Evolutionary conservation across 2,888 invertebrate genomes (phyloP), one percentile per base, ranked within the genome.

Genomic region (Caenorhabditis panamensis): DNA sequence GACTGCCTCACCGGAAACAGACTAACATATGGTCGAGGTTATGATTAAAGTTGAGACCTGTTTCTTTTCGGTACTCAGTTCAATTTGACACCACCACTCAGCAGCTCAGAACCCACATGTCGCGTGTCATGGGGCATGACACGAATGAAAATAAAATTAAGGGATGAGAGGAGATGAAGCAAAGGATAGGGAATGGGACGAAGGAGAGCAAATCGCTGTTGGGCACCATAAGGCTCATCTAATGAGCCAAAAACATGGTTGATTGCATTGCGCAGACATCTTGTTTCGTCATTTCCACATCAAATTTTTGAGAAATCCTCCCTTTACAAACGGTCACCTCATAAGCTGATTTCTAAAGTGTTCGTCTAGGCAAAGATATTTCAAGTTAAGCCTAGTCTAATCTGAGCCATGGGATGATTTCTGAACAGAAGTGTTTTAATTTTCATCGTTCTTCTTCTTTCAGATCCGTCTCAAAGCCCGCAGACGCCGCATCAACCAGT

Each of bases 381-480:
- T 47, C 18, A 3, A 47, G 47, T 18, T 47, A 47, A 47, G n/a
- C 31, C 31, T 20, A 20, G 56, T 31, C 56, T 54, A 28, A n/a
- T n/a, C n/a, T n/a, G n/a, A n/a, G n/a, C n/a, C n/a, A n/a, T n/a
- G n/a, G n/a, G 54, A 13, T 31, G 18, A 31, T 31, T 31, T 20
- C 31, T 4, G 9, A n/a, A n/a, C n/a, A n/a, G n/a, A n/a, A n/a
- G n/a, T n/a, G n/a, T n/a, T n/a, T n/a, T n/a, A 18, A 47, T 31
- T 31, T 9, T 31, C 31, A 31, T 31, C 4, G 31, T 31, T 13
- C 5, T 41, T 41, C 13, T 41, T 41, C 11, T 71, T 78, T 58
- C 61, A 80, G 80, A 80, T 75, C 80, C 80, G 13, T 64, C 80
- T 5, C 80, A 80, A 49, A 80, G 80, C 36, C 80, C 80, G 4